Evolutionary conservation across 1,140 invertebrate species (phyloP).

Genomic region (Streblospio benedicti): DNA sequence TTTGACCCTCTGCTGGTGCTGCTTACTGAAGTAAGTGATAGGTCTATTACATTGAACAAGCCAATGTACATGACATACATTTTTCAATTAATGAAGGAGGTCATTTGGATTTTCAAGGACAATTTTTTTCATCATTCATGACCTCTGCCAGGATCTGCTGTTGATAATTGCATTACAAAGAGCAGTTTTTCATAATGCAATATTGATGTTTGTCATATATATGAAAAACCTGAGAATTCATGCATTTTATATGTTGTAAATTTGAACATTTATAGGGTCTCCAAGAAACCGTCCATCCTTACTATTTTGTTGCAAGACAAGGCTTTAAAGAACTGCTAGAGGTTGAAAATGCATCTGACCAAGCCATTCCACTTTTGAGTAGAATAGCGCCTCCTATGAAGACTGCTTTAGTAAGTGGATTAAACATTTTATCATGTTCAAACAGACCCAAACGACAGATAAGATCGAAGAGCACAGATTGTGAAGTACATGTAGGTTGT

Average conservation of each 20-base stretch:
- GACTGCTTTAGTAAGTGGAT: conserved; percentile 32
- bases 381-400: conserved; percentile 36
- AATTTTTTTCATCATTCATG: neutral
- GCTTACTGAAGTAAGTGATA: conserved; percentile 36
- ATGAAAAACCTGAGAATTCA: too few species aligned
- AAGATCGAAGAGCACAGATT: neutral
- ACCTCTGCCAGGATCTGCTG: too few species aligned
- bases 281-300: conserved; percentile 43
- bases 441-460: neutral
- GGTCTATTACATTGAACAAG: too few species aligned
- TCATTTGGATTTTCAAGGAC: neutral
- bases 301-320: conserved; percentile 39
- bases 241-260: neutral
- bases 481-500: neutral
- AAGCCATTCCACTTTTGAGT: conserved; percentile 35
- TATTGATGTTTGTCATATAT: too few species aligned
- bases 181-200: too few species aligned
- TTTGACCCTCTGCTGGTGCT: conserved; percentile 44
- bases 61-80: conserved; percentile 1
- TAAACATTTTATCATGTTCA: neutral
- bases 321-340: conserved; percentile 44
- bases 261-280: conserved; percentile 33
- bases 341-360: conserved; percentile 28
- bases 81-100: neutral
- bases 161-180: too few species aligned